phyloP scores from a whole-genome alignment of 2,888 invertebrate species.

The Lepeophtheirus nordmannii region DNA sequence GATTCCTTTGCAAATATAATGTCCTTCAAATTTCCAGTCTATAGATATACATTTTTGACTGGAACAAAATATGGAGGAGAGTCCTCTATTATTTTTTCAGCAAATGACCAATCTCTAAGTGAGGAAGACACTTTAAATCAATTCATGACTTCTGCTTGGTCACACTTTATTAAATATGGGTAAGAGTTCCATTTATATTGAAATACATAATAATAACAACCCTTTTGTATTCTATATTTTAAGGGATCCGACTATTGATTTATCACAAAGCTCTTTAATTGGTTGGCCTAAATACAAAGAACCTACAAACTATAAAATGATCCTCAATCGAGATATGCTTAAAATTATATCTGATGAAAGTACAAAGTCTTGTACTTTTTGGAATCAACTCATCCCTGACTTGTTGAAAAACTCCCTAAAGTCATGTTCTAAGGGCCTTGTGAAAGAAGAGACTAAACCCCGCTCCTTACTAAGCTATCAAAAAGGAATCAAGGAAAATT shows the following conservation, averaged over 20 bases:
- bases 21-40: neutral
- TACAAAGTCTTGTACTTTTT: constrained; percentile 26
- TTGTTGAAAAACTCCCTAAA: constrained; percentile 11
- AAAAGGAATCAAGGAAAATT: neutral
- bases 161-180: neutral
- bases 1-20: neutral
- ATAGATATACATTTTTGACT: neutral
- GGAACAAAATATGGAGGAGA: neutral
- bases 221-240: neutral
- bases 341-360: neutral
- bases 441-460: neutral
- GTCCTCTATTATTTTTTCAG: neutral
- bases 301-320: neutral
- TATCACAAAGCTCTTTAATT: neutral
- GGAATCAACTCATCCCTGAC: constrained; percentile 27
- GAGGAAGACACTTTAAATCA: neutral
- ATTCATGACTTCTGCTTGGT: neutral
- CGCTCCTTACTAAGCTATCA: neutral
- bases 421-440: neutral
- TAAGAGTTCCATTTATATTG: neutral
- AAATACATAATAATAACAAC: too few relatives aligned
- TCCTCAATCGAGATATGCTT: neutral
- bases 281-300: constrained; percentile 1
- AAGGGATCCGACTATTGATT: neutral
- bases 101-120: neutral